Evolutionary conservation across 2,113 vertebrate species (phyloP), one percentile per base, ranked within the genome.

Genomic region (Ranitomeya imitator): DNA sequence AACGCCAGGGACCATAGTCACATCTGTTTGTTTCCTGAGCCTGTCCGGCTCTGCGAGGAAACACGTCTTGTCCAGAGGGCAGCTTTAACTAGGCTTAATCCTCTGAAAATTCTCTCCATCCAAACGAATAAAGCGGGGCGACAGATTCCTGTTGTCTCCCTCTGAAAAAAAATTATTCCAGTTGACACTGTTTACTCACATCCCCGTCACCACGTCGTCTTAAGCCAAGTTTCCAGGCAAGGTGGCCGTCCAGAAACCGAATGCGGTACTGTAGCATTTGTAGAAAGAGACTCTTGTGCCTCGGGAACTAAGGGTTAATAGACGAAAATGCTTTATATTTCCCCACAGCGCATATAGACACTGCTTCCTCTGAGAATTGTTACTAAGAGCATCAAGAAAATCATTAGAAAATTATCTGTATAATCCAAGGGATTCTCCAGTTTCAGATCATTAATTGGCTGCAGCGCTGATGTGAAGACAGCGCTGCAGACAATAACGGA

Each of bases 1-100:
- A 96, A 95, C 92, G 95, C 96, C 95, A 93, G 95, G 93, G 95
- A 95, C 95, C 94, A 93, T 93, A 95, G 95, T 96, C 96, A 95
- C 96, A 96, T 96, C 96, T 97, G 96, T 93, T 95, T 93, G 92
- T 94, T 95, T 95, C 91, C 91, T 82, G 84, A 93, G 94, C 94
- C 92, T 90, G 93, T 96, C 92, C 88, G 88, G 87, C 93, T 92
- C 94, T 94, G 93, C 94, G 92, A 67, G 83, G 92, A 92, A 94
- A 90, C 92, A 91, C 90, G 89, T 92, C 92, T 90, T 94, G 89
- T 95, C 96, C 95, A 95, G 94, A 94, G 95, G 96, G 95, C 93
- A 95, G 92, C 92, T 93, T 93, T 93, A 90, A 94, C 93, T 90
- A 93, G 91, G 92, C 93, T 95, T 93, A 91, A 92, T 94, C 91